Base-by-base conservation (phyloP, 2,113 vertebrate species). In the Ptychochromis oligacanthus region DNA sequence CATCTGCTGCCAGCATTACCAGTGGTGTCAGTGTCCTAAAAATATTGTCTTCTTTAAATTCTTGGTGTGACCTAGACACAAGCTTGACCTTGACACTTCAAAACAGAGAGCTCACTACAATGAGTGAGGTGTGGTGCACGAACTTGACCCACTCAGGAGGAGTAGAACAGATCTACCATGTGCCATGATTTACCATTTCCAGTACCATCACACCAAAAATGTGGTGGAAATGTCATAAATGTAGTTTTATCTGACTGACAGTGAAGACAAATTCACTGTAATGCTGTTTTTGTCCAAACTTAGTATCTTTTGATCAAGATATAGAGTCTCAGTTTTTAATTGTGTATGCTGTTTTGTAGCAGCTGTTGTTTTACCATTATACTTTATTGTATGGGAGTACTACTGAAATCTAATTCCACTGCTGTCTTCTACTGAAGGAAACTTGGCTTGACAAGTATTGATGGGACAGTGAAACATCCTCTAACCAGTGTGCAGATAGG, bases 401-500 rank as follows among this genome's bases (percentile, higher is more conserved):
- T 15, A 12, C 43, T 77, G 55, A 57, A 77, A 76, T 52, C 20
- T 1, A 15, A 34, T 64, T 61, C 5, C 55, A 62, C 6, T 61
- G 20, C 26, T 38, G 46, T 64, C 34, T 31, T 38, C 61, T 31
- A 40, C 22, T 31, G 31, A 88, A 72, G 82, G 54, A 81, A 65
- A 40, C 55, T 55, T 49, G 4, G 57, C 86, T 49, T 92, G 90
- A 92, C 88, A 89, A 57, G 64, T 83, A 91, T 84, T 83, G 84
- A 90, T 91, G 85, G 62, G 70, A 70, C 79, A 89, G 77, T 87
- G 84, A 94, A 87, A 85, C 83, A 86, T 88, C 52, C 52, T 64
- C 82, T 72, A 76, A 89, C 87, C 87, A 89, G 80, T 76, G 78
- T 60, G 64, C 89, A 91, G 91, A 92, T 78, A 83, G 88, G 64